phyloP scores from a whole-genome alignment of 2,797 vertebrate genomes.

The Taeniopygia guttata region DNA sequence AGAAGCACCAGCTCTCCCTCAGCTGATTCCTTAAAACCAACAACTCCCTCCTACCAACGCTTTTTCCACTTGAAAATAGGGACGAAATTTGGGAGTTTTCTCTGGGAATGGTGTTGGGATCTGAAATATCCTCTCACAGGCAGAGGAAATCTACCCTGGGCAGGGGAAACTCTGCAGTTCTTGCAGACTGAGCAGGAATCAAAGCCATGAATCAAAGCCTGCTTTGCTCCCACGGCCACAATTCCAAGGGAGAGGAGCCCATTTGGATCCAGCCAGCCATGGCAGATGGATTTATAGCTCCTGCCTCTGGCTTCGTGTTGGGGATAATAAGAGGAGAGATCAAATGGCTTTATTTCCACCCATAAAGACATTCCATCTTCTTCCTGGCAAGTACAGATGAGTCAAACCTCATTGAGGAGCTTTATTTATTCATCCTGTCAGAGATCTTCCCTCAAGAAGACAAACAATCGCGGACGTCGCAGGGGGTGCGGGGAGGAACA shows the following conservation, averaged over 20 bases:
- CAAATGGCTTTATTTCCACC: conserved; percentile 12
- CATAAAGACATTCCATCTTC: not conserved
- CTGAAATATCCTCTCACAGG: not conserved
- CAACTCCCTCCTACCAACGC: not conserved
- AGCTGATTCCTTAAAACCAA: not conserved
- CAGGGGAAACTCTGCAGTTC: not conserved
- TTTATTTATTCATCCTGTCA: conserved; percentile 1
- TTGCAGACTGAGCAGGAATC: not conserved
- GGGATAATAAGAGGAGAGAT: not conserved
- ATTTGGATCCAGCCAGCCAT: not conserved
- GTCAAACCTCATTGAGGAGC: not conserved
- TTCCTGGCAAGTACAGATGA: not conserved
- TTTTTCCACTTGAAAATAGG: not conserved
- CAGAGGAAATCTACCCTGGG: not conserved
- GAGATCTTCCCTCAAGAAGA: not conserved
- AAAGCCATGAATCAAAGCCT: not conserved
- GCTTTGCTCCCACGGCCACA: not conserved
- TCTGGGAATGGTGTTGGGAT: not conserved
- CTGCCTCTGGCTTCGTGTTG: not conserved
- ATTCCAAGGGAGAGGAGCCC: not conserved
- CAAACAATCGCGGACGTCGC: not conserved
- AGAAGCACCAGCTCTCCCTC: not conserved
- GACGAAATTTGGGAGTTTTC: not conserved
- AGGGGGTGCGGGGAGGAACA: not conserved
- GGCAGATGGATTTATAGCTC: not conserved